phyloP scores from a whole-genome alignment of 2,113 vertebrate genomes.

The Cebus imitator region DNA sequence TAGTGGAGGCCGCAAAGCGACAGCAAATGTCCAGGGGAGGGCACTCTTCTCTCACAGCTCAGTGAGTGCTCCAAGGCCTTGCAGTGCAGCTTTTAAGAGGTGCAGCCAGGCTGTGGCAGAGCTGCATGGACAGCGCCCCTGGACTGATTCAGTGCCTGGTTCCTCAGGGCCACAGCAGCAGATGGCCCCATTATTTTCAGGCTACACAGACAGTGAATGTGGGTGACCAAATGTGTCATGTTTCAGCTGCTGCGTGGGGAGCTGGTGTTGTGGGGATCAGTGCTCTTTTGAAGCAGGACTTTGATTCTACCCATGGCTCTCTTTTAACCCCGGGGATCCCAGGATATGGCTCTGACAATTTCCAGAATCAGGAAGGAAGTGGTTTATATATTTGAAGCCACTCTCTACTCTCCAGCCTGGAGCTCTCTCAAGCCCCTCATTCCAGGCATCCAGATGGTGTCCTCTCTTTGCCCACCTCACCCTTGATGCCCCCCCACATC shows the following conservation, averaged over 20 bases:
- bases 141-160: background rate
- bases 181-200: background rate
- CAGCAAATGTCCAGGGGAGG: slow-evolving; percentile 7
- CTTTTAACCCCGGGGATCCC: background rate
- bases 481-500: rapidly evolving
- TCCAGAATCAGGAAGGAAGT: background rate
- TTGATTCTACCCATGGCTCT: background rate
- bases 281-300: background rate
- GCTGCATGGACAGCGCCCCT: background rate
- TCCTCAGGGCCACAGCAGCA: background rate
- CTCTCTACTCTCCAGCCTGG: background rate
- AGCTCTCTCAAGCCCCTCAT: background rate
- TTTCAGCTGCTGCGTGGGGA: background rate
- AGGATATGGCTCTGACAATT: rapidly evolving
- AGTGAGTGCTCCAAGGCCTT: rapidly evolving
- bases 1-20: background rate
- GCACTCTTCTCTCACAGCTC: background rate
- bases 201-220: background rate
- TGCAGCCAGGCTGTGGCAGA: rapidly evolving
- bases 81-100: too few species aligned
- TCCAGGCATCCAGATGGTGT: background rate
- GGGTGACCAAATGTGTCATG: background rate
- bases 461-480: rapidly evolving
- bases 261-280: rapidly evolving
- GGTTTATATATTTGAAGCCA: background rate